Evolutionary conservation across 2,113 vertebrate genomes (phyloP), one percentile per base, ranked within the genome.

Genomic region (Fukomys damarensis): DNA sequence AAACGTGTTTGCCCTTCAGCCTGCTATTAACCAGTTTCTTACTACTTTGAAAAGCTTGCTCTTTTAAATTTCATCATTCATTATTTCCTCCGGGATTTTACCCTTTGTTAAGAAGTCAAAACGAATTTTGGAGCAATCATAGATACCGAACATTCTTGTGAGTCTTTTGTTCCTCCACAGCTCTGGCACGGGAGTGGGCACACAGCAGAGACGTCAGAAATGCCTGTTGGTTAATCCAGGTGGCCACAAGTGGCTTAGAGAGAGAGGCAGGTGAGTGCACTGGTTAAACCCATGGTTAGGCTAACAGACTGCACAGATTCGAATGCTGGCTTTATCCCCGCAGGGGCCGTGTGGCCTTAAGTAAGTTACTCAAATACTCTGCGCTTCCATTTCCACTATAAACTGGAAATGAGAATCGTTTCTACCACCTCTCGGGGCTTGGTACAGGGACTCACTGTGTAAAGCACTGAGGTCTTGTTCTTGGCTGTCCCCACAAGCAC

Each of bases 21-120:
- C 95, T 96, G 92, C 98, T 96, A 97, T 96, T 97, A 98, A 97
- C 96, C 86, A 96, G 86, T 95, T 97, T 98, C 96, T 97, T 97
- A 90, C 82, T 94, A 92, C 95, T 98, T 96, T 88, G 96, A 94
- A 96, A 98, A 98, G 96, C 96, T 98, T 59, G 79, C 97, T 98
- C 90, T 92, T 97, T 61, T 91, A 94, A 98, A 97, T 97, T 97
- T 98, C 97, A 98, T 96, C 93, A 88, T 95, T 93, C 92, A 96
- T 89, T 95, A 96, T 96, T 76, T 85, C 96, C 94, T 92, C 46
- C 1, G 92, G 95, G 83, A 95, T 77, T 70, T 92, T 96, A 91
- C 97, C 92, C 19, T 96, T 98, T 82, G 97, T 96, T 96, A 97
- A 97, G 96, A 97, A 95, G 96, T 97, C 97, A 98, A 97, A 97